Evolutionary conservation across 2,113 vertebrate genomes (phyloP).

Genomic region (Sander lucioperca): DNA sequence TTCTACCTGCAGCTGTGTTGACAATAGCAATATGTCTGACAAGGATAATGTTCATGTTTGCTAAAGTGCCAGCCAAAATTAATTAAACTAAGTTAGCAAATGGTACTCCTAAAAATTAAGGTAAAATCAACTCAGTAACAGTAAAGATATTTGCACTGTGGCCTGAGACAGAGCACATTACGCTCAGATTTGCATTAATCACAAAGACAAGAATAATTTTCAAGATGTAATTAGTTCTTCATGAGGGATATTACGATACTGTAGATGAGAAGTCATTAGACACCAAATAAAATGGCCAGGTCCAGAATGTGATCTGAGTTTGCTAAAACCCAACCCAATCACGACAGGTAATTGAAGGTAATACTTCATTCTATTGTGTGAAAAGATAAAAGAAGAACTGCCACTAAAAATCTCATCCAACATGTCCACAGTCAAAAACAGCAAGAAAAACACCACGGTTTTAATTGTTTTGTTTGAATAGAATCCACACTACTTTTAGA

Average conservation of each 20-base stretch:
- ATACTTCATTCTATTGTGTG: conserved; percentile 49
- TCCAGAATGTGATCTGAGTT: conserved; percentile 41
- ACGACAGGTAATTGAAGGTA: conserved; percentile 51
- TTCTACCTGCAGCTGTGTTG: conserved; percentile 48
- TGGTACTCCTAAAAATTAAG: conserved; percentile 44
- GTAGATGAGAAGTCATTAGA: conserved; percentile 58
- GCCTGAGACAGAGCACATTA: conserved; percentile 42
- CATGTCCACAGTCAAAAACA: conserved; percentile 46
- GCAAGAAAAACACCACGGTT: conserved; percentile 57
- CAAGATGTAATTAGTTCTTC: conserved; percentile 54
- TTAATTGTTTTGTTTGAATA: conserved; percentile 79
- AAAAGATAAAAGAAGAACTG: conserved; percentile 61
- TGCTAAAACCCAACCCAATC: conserved; percentile 52
- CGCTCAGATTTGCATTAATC: conserved; percentile 53
- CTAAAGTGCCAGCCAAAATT: conserved; percentile 52
- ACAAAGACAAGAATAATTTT: conserved; percentile 48
- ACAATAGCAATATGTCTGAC: conserved; percentile 58
- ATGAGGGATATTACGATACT: conserved; percentile 45
- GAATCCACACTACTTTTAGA: conserved; percentile 76
- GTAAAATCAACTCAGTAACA: conserved; percentile 57
- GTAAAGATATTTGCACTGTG: conserved; percentile 57
- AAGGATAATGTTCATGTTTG: conserved; percentile 45
- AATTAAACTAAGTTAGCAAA: conserved; percentile 51
- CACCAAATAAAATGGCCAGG: conserved; percentile 42
- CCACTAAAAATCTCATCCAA: conserved; percentile 51